These are phyloP conservation scores for Halcyon smyrnensis DNA, from an alignment of 2,797 vertebrate species.

Conservation along the genomic window DNA sequence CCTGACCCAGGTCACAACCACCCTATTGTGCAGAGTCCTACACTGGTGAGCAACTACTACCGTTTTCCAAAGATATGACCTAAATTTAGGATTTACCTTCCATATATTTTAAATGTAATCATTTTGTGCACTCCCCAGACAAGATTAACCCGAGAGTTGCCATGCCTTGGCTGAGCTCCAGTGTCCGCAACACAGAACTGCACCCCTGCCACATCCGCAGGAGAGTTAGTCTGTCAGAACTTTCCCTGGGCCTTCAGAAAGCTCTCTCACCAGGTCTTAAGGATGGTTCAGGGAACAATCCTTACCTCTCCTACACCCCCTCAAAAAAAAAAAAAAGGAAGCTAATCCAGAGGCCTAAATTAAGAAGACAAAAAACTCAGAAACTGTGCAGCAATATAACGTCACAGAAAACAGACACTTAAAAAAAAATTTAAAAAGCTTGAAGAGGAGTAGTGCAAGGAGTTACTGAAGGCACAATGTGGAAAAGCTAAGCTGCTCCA, in stretches of 20 bases:
- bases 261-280: background rate
- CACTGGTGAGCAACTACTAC: background rate
- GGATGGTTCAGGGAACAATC: background rate
- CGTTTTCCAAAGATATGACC: background rate
- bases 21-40: background rate
- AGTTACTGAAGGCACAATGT: background rate
- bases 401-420: background rate
- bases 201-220: background rate
- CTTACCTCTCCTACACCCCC: background rate
- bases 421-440: accelerated
- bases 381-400: background rate
- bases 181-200: background rate
- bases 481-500: background rate
- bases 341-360: background rate
- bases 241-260: background rate
- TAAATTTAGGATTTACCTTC: background rate
- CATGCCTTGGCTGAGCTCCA: background rate
- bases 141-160: background rate
- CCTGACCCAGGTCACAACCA: background rate
- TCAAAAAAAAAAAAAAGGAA: background rate
- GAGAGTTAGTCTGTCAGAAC: background rate
- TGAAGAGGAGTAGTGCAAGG: background rate
- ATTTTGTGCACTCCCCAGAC: background rate
- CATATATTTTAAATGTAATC: background rate
- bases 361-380: background rate